Evolutionary conservation across 2,113 vertebrate genomes (phyloP).

Genomic region (Prunella fulvescens): DNA sequence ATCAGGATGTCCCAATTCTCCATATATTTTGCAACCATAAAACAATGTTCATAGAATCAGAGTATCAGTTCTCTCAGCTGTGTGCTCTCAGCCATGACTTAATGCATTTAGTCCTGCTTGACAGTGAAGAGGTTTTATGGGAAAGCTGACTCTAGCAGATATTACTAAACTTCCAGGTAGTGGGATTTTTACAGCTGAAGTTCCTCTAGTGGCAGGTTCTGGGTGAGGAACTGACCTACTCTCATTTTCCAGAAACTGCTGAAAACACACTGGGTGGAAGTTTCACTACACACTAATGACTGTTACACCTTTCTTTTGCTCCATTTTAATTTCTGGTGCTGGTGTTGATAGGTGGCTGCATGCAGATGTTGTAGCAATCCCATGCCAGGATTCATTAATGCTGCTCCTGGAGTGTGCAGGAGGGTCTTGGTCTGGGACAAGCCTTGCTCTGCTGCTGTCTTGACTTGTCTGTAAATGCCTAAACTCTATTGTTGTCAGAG

Average conservation of each 20-base stretch:
- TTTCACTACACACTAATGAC: not conserved
- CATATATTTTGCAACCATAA: too few relatives aligned
- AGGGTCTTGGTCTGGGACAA: not conserved
- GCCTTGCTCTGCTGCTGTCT: not conserved
- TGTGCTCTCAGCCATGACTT: not conserved
- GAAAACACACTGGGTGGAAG: not conserved
- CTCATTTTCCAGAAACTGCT: not conserved
- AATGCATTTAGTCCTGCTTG: not conserved
- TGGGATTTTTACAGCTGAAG: not conserved
- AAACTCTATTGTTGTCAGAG: not conserved
- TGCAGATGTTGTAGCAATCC: not conserved
- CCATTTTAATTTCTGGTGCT: not conserved
- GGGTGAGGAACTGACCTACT: not conserved
- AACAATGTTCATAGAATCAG: too few relatives aligned
- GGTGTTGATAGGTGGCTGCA: not conserved
- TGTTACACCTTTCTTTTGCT: not conserved
- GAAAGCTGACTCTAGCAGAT: not conserved
- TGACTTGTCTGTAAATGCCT: not conserved
- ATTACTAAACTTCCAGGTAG: not conserved
- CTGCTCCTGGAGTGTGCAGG: not conserved
- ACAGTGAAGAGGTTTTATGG: not conserved
- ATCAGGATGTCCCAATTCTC: too few relatives aligned
- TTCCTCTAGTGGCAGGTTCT: not conserved
- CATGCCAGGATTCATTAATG: not conserved
- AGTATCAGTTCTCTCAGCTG: not conserved